Percentiles rank a stretch among this genome's conserved stretches.
phyloP scores from a whole-genome alignment of 2,888 invertebrate genomes.

The Hirtodrosophila alboralis region DNA sequence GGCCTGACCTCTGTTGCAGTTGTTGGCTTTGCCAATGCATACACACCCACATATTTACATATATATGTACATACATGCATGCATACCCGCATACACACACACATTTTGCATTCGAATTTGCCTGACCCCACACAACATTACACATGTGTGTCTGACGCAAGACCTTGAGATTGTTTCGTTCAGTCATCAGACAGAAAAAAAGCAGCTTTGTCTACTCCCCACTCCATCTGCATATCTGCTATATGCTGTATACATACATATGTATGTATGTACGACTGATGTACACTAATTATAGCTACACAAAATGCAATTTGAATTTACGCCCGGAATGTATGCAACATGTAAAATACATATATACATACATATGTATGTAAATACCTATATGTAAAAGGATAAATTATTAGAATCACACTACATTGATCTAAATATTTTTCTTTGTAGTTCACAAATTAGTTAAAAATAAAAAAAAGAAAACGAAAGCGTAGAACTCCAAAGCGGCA shows the following conservation, averaged over 20 bases:
- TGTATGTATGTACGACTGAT: constrained; percentile 1
- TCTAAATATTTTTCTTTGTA: too few species aligned
- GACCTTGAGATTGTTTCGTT: constrained; percentile 60
- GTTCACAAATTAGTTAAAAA: too few species aligned
- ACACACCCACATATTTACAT: neutral
- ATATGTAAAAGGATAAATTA: too few species aligned
- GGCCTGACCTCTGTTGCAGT: constrained; percentile 31
- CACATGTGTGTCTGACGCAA: constrained; percentile 51
- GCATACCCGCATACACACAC: neutral
- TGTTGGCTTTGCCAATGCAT: constrained; percentile 34
- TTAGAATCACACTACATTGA: too few species aligned
- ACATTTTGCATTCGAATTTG: constrained; percentile 41
- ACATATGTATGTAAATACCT: constrained; percentile 6
- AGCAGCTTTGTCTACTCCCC: constrained; percentile 3
- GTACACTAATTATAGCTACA: too few species aligned
- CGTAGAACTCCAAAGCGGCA: too few species aligned
- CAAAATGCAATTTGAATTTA: too few species aligned
- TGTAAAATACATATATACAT: constrained; percentile 3
- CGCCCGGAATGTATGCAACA: too few species aligned
- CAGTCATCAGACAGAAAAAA: constrained; percentile 6
- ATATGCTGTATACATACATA: constrained; percentile 7
- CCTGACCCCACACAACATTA: constrained; percentile 74
- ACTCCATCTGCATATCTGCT: neutral
- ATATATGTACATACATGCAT: constrained; percentile 4
- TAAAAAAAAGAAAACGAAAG: too few species aligned